Conservation (phyloP, 2,888 invertebrate species). For the Drosophila meridionalis region DNA sequence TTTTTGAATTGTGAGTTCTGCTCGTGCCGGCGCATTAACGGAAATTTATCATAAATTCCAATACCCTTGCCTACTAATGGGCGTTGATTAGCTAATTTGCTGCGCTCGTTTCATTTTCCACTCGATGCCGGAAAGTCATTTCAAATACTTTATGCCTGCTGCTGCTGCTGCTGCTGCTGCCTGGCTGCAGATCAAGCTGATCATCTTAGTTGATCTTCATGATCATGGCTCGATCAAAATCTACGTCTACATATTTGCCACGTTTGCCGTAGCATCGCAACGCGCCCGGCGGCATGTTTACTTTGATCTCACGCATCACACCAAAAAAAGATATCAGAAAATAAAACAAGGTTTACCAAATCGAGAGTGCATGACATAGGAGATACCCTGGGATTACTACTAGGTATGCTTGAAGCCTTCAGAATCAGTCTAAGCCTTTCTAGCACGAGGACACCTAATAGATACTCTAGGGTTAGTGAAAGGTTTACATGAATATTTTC, state of each 20-base stretch:
- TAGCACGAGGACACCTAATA: too few relatives aligned
- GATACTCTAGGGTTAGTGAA: too few relatives aligned
- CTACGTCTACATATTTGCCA: conserved; percentile 67
- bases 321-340: conserved; percentile 11
- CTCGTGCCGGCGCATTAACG: conserved; percentile 70
- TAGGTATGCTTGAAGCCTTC: too few relatives aligned
- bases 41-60: conserved; percentile 81
- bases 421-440: neutral
- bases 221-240: conserved; percentile 70
- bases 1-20: conserved; percentile 80
- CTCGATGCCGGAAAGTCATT: conserved; percentile 69
- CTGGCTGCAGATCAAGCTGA: conserved; percentile 26
- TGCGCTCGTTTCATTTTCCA: conserved; percentile 78
- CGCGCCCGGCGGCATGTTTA: conserved; percentile 63
- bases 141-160: conserved; percentile 61
- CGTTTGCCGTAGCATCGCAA: conserved; percentile 27
- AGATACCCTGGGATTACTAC: neutral
- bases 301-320: conserved; percentile 73
- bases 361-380: neutral
- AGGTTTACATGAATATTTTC: too few relatives aligned
- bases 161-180: conserved; percentile 8
- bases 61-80: conserved; percentile 77
- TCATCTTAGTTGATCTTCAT: conserved; percentile 42
- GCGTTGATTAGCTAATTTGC: conserved; percentile 81
- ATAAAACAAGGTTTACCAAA: conserved; percentile 2